Evolutionary conservation across 2,888 invertebrate species (phyloP), one percentile per base, ranked within the genome.

Genomic region (Apamea monoglypha): DNA sequence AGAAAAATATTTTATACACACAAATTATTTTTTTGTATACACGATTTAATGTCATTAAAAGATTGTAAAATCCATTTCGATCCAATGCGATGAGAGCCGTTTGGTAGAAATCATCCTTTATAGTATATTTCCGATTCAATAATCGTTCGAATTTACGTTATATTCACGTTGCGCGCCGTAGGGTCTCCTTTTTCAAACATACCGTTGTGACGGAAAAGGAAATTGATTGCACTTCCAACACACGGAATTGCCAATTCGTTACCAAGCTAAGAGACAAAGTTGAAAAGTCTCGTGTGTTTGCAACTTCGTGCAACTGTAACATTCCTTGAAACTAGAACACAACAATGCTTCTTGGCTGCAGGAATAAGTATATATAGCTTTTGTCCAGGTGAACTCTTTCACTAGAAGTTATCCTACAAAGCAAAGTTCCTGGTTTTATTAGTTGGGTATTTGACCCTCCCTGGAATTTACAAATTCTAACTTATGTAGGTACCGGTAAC

Each of bases 261-360:
- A 80, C 68, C 83, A 76, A 83, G 77, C 29, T 68, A 10, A 36
- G 53, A 56, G 77, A 47, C 61, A 76, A 76, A 80, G 80, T 80
- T 80, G 36, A 61, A 61, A 61, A 63, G 61, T 80, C 53, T 29
- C 36, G 61, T 68, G 76, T 68, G 67, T 56, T 53, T 63, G 44
- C 47, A 83, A 80, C 80, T 80, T 80, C 25, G 18, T 14, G 29
- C 36, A 53, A 68, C 76, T 63, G 73, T 8, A 73, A 81, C 66
- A 59, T n/a, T 68, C 61, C 53, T 36, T 32, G 18, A 18, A 53
- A 80, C 36, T 61, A 3, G 36, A 47, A 75, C 76, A 63, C 67
- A 68, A 83, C 77, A 68, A 76, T 76, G 77, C 53, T 80, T 80
- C 83, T 83, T 63, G 32, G 53, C 12, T 16, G 18, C 16, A 76